These are phyloP conservation scores for Cacatua alba DNA, from an alignment of 2,113 vertebrate genomes.

Conservation along the genomic window DNA sequence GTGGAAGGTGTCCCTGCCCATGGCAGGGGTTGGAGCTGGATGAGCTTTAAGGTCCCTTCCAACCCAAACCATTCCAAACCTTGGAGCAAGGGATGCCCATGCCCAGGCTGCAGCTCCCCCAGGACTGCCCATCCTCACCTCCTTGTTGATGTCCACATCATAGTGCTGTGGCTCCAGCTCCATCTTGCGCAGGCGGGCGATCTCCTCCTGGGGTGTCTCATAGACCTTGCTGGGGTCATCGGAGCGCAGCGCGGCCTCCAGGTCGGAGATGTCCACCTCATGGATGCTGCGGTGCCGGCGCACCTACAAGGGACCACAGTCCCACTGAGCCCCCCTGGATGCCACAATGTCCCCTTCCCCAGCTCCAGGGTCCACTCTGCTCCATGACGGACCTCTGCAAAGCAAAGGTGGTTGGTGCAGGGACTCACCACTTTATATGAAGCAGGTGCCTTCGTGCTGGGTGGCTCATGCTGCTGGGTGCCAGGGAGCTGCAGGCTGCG, in stretches of 20 bases:
- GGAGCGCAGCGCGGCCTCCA: constrained; percentile 87
- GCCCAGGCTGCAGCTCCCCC: background rate
- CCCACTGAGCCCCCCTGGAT: fast-evolving
- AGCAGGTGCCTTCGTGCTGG: constrained; percentile 61
- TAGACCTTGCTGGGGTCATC: constrained; percentile 77
- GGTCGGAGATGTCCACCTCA: constrained; percentile 93
- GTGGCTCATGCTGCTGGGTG: constrained; percentile 71
- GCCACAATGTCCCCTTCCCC: background rate
- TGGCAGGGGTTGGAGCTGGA: background rate
- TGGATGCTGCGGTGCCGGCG: constrained; percentile 90
- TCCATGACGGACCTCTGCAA: background rate
- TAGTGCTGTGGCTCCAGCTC: constrained; percentile 86
- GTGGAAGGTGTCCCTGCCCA: background rate
- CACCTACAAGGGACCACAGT: constrained; percentile 70
- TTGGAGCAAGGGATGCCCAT: background rate
- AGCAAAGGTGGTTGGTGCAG: background rate
- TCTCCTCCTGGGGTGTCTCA: constrained; percentile 92
- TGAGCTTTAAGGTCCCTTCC: background rate
- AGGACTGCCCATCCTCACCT: constrained; percentile 68
- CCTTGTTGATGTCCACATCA: constrained; percentile 82
- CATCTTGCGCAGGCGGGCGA: constrained; percentile 88
- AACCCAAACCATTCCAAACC: background rate
- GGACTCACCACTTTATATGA: constrained; percentile 89
- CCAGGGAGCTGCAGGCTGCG: constrained; percentile 88
- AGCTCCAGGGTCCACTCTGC: background rate